A percentile compares a stretch with the other conserved stretches of the same genome.
Conservation (phyloP, 2,113 vertebrate species). For the Sphaerodactylus townsendi region DNA sequence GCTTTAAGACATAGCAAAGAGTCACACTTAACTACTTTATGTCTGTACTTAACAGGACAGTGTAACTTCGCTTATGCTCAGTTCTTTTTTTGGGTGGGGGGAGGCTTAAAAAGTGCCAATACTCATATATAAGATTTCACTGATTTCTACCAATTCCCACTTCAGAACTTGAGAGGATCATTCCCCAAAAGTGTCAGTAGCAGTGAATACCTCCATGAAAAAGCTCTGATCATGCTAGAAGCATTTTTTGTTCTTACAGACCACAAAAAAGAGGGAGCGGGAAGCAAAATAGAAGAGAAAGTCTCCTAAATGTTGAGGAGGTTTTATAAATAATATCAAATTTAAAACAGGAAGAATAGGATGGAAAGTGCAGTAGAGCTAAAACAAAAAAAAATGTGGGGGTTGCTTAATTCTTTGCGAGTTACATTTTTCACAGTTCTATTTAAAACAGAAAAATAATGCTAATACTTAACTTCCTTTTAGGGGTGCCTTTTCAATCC, state of each 20-base stretch:
- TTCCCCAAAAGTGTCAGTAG: no score
- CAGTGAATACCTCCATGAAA: no score
- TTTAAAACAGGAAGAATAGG: background rate
- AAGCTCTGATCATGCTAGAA: background rate
- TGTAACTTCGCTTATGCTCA: no score
- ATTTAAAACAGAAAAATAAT: background rate
- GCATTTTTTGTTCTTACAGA: background rate
- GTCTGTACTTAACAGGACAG: no score
- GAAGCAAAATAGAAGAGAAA: background rate
- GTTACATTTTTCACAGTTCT: background rate
- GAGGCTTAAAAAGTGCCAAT: no score
- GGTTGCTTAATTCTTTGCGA: background rate
- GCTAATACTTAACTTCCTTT: background rate
- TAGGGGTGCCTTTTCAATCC: background rate
- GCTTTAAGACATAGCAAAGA: no score
- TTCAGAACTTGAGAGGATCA: no score
- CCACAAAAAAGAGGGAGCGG: background rate
- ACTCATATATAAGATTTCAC: no score
- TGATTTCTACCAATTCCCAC: no score
- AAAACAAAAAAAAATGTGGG: constrained; percentile 9
- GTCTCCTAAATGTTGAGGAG: background rate
- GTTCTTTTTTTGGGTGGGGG: no score
- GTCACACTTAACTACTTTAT: no score
- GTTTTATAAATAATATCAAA: background rate
- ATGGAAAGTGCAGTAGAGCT: constrained; percentile 2